Evolutionary conservation across 2,888 invertebrate genomes (phyloP).

Genomic region (Saturnia pavonia): DNA sequence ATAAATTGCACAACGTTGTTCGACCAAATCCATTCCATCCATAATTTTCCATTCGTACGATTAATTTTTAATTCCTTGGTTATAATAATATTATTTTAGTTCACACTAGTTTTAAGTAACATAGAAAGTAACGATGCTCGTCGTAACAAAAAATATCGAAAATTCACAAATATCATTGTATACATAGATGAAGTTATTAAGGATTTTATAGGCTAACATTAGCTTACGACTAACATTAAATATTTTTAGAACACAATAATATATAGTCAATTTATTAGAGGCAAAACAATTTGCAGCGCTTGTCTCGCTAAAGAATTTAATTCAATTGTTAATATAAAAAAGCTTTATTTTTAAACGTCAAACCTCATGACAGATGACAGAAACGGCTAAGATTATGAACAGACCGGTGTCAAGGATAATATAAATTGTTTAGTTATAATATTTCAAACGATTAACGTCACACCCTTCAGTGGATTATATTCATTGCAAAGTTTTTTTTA

Average conservation of each 20-base stretch:
- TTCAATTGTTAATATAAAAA: slow-evolving; percentile 12
- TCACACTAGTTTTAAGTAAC: too few relatives aligned
- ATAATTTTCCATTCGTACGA: too few relatives aligned
- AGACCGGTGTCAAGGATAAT: slow-evolving; percentile 12
- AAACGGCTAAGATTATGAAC: slow-evolving; percentile 14
- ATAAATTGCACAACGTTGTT: too few relatives aligned
- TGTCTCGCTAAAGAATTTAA: neutral
- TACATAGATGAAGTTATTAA: too few relatives aligned
- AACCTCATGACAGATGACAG: slow-evolving; percentile 16
- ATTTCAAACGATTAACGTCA: slow-evolving; percentile 16
- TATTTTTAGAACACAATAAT: neutral
- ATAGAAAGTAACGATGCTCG: too few relatives aligned
- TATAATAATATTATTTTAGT: too few relatives aligned
- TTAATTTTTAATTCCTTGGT: too few relatives aligned
- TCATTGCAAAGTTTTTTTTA: slow-evolving; percentile 10
- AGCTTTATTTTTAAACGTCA: slow-evolving; percentile 13
- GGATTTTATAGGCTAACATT: too few relatives aligned
- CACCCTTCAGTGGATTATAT: slow-evolving; percentile 6
- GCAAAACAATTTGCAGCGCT: slow-evolving; percentile 9
- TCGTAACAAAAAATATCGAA: too few relatives aligned
- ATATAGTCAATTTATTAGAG: neutral
- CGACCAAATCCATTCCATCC: too few relatives aligned
- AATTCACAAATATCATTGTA: too few relatives aligned
- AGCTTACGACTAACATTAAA: neutral
- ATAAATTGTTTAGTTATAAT: slow-evolving; percentile 14